phyloP scores from a whole-genome alignment of 1,140 invertebrate species.

The Drosophila novamexicana region DNA sequence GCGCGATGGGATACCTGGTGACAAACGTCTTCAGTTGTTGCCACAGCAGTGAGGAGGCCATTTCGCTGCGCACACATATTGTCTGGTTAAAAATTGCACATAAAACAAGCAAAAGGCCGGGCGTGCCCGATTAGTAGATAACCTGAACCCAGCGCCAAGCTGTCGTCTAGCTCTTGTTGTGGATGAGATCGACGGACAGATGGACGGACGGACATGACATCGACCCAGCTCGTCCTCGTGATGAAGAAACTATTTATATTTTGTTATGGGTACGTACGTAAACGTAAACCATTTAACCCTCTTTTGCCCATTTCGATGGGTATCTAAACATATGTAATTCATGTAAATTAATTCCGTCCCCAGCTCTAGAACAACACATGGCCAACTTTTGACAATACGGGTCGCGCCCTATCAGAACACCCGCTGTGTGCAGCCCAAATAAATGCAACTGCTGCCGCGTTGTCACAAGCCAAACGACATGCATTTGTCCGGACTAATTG shows the following conservation, averaged over 20 bases:
- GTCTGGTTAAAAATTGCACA: not conserved
- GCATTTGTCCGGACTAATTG: conserved; percentile 1
- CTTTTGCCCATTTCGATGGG: too few relatives aligned
- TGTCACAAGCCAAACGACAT: conserved; percentile 12
- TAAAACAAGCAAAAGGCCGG: too few relatives aligned
- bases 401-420: conserved; percentile 10
- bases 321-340: not conserved
- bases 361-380: conserved; percentile 12
- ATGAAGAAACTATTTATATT: too few relatives aligned
- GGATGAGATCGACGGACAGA: too few relatives aligned
- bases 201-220: too few relatives aligned
- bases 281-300: too few relatives aligned
- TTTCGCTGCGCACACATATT: conserved; percentile 26
- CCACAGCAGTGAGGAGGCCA: conserved; percentile 56
- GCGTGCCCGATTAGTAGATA: too few relatives aligned
- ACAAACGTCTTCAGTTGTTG: conserved; percentile 68
- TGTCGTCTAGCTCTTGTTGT: too few relatives aligned
- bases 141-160: too few relatives aligned
- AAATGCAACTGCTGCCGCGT: conserved; percentile 18
- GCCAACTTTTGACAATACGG: conserved; percentile 20
- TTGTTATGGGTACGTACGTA: too few relatives aligned
- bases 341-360: conserved; percentile 22
- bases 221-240: too few relatives aligned
- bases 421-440: conserved; percentile 4
- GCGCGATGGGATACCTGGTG: conserved; percentile 83